phyloP scores from a whole-genome alignment of 37 sponge, comb jelly and placozoan genomes.

The Sycon ciliatum region DNA sequence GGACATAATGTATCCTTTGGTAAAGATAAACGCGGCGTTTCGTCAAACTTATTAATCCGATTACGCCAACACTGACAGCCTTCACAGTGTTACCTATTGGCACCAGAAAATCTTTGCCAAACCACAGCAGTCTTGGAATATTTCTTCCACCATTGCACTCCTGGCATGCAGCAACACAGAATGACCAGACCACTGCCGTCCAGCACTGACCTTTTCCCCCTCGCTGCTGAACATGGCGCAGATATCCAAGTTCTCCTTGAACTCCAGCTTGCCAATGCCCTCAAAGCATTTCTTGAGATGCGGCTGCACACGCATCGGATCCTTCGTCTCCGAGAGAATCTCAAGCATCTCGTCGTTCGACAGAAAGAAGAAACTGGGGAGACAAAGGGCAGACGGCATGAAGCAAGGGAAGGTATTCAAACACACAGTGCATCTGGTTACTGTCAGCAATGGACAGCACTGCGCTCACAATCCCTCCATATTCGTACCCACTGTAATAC shows the following conservation, averaged over 20 bases:
- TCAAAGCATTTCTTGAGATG: conserved; percentile 99
- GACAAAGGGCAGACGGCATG: no score
- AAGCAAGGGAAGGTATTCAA: no score
- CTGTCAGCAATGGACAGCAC: no score
- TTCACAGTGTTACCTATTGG: no score
- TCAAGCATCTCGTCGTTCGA: conserved; percentile 99
- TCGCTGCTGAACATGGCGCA: conserved; percentile 86
- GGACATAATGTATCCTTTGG: neutral
- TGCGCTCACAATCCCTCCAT: no score
- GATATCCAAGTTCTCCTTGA: conserved; percentile 79
- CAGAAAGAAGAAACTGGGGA: conserved; percentile 95
- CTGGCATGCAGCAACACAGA: neutral
- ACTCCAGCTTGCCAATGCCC: conserved; percentile 82
- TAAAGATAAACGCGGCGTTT: no score
- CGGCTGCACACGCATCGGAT: conserved; percentile 94
- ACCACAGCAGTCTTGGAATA: no score
- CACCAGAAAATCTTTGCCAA: no score
- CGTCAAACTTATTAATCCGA: no score
- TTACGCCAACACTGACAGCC: no score
- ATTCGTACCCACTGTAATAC: neutral
- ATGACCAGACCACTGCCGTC: neutral
- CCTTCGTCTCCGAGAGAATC: conserved; percentile 98
- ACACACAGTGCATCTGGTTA: no score
- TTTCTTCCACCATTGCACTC: no score
- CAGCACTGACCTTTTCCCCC: conserved; percentile 74